Conservation (phyloP, 92 coral and sea anemone genomes). For the Porites evermanni region DNA sequence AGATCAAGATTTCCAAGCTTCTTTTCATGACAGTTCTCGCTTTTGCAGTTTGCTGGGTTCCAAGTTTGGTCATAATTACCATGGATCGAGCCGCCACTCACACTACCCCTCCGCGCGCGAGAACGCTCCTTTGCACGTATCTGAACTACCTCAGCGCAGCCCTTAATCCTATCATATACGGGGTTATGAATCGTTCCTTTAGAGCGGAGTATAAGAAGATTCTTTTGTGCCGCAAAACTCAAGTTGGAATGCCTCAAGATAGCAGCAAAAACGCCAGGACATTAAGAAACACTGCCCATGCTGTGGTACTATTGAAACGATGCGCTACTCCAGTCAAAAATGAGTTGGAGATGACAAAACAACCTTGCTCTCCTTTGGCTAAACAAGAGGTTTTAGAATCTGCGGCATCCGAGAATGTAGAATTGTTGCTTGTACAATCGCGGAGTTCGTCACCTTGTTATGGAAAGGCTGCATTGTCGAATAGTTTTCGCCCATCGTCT, state of each 20-base stretch:
- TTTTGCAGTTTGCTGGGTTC: conserved; percentile 43
- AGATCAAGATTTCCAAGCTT: conserved; percentile 45
- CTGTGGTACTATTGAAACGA: conserved; percentile 21
- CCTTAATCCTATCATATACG: conserved; percentile 41
- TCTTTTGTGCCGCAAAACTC: conserved; percentile 19
- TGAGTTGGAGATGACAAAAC: background rate
- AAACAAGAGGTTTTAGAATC: background rate
- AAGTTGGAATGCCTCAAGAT: background rate
- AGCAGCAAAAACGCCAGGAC: background rate
- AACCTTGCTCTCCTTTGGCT: background rate
- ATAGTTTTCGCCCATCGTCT: conserved; percentile 23
- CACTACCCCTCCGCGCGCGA: conserved; percentile 13
- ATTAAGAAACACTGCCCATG: conserved; percentile 28
- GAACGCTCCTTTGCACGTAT: conserved; percentile 36
- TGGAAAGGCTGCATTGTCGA: background rate
- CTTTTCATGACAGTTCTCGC: conserved; percentile 30
- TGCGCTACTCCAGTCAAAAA: background rate
- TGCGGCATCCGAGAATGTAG: background rate
- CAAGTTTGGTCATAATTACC: conserved; percentile 31
- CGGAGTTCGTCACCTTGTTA: background rate
- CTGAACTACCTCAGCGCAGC: conserved; percentile 37
- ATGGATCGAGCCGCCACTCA: conserved; percentile 14
- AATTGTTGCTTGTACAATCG: background rate
- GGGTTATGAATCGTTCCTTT: conserved; percentile 49
- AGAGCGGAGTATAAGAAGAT: conserved; percentile 45